phyloP scores from a whole-genome alignment of 1,140 invertebrate genomes.

The Drosophila kohkoa region DNA sequence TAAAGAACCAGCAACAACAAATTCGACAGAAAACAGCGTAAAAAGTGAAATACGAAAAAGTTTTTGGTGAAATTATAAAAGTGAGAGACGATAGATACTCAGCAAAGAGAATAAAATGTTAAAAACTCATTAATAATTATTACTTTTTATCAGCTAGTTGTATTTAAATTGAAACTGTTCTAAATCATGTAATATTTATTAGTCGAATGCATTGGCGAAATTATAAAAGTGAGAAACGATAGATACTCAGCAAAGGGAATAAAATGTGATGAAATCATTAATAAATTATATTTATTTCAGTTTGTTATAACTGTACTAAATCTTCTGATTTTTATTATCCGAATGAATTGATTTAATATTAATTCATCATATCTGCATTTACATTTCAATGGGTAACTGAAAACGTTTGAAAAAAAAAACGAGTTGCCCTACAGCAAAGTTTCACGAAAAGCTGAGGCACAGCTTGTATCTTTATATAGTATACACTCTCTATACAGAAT shows the following conservation, averaged over 20 bases:
- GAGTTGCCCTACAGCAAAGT: slow-evolving; percentile 54
- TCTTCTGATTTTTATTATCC: too few species aligned
- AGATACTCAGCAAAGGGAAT: too few species aligned
- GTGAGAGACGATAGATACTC: slow-evolving; percentile 11
- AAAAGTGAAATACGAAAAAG: slow-evolving; percentile 25
- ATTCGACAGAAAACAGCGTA: slow-evolving; percentile 58
- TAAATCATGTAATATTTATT: too few species aligned
- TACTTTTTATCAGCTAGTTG: too few species aligned
- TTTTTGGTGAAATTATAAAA: slow-evolving; percentile 1
- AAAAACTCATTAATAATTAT: too few species aligned
- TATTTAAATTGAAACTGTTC: too few species aligned
- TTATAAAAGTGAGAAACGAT: too few species aligned
- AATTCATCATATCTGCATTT: not conserved
- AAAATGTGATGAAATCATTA: too few species aligned
- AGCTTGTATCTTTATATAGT: slow-evolving; percentile 41
- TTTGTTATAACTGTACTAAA: too few species aligned
- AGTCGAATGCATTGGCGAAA: too few species aligned
- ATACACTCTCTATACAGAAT: slow-evolving; percentile 21
- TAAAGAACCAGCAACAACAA: slow-evolving; percentile 51
- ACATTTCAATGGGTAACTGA: slow-evolving; percentile 1
- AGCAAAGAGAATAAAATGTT: not conserved
- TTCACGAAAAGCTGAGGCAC: slow-evolving; percentile 54
- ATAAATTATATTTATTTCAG: too few species aligned
- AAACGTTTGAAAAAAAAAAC: slow-evolving; percentile 22
- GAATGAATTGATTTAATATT: not conserved